phyloP scores from a whole-genome alignment of 1,140 invertebrate genomes.

The Trypoxylus dichotomus region DNA sequence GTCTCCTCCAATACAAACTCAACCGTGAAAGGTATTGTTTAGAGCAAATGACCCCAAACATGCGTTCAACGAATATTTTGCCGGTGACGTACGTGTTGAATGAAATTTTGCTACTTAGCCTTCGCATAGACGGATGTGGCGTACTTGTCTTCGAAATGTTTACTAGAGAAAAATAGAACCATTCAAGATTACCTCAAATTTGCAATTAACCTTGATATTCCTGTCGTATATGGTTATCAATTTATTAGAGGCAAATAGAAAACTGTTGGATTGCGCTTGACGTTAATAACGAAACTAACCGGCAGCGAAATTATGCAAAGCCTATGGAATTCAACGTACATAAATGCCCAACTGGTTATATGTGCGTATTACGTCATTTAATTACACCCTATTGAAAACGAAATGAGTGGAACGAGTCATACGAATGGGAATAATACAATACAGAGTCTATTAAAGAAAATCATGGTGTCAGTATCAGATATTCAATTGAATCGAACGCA shows the following conservation, averaged over 20 bases:
- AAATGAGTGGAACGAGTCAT: neutral
- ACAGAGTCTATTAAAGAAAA: too few relatives aligned
- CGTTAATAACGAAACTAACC: neutral
- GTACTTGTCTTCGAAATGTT: neutral
- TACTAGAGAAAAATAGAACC: neutral
- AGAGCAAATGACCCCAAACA: conserved; percentile 7
- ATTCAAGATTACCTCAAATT: neutral
- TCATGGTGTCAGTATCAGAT: too few relatives aligned
- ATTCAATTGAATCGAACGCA: too few relatives aligned
- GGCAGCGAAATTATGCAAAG: conserved; percentile 8
- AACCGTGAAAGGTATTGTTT: conserved; percentile 4
- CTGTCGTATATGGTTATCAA: neutral
- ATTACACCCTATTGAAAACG: neutral
- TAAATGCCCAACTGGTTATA: neutral
- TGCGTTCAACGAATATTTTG: conserved; percentile 10
- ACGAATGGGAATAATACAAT: too few relatives aligned
- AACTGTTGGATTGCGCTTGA: neutral
- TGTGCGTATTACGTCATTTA: neutral
- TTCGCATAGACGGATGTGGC: neutral
- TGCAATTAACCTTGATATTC: conserved; percentile 2
- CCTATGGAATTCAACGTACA: neutral
- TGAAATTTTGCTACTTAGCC: neutral
- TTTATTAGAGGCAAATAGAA: neutral
- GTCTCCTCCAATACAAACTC: neutral
- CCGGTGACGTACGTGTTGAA: neutral